A percentile compares a stretch with the other conserved stretches of the same genome.
Conservation (phyloP, 2,113 vertebrate genomes). For the Caloenas nicobarica region DNA sequence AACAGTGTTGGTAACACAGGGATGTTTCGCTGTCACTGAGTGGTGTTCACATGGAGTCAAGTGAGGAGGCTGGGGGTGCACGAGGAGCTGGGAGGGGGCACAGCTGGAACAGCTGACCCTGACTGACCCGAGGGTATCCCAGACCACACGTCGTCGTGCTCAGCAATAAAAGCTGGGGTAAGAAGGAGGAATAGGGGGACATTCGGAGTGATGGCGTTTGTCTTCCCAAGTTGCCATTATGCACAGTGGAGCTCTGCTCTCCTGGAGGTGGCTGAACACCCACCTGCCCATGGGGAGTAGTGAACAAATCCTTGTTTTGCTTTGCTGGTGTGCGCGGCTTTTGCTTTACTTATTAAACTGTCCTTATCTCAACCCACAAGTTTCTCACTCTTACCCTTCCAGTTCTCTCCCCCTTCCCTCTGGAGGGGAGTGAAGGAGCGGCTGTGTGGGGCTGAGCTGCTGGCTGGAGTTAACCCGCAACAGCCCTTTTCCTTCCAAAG, state of each 20-base stretch:
- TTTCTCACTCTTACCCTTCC: neutral
- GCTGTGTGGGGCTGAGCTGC: neutral
- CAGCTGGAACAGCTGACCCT: neutral
- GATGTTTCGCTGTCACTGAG: neutral
- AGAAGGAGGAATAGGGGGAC: rapidly evolving
- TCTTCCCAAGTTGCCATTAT: rapidly evolving
- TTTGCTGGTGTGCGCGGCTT: neutral
- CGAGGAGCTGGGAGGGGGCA: neutral
- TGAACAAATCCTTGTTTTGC: neutral
- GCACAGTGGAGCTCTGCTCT: rapidly evolving
- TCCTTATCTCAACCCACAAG: neutral
- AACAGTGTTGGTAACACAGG: rapidly evolving
- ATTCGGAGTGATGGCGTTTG: rapidly evolving
- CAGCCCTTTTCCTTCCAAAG: neutral
- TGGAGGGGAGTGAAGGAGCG: neutral
- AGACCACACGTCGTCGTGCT: rapidly evolving
- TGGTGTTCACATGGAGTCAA: rapidly evolving
- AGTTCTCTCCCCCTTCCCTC: neutral
- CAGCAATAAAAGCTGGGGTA: neutral
- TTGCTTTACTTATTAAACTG: neutral
- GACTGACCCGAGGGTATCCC: neutral
- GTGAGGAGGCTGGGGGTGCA: neutral
- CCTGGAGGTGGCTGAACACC: neutral
- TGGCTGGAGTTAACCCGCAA: neutral
- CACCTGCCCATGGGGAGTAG: neutral